Percentiles rank a stretch among this genome's conserved stretches.
Evolutionary conservation across 2,797 vertebrate genomes (phyloP).

Genomic region (Dryobates pubescens): DNA sequence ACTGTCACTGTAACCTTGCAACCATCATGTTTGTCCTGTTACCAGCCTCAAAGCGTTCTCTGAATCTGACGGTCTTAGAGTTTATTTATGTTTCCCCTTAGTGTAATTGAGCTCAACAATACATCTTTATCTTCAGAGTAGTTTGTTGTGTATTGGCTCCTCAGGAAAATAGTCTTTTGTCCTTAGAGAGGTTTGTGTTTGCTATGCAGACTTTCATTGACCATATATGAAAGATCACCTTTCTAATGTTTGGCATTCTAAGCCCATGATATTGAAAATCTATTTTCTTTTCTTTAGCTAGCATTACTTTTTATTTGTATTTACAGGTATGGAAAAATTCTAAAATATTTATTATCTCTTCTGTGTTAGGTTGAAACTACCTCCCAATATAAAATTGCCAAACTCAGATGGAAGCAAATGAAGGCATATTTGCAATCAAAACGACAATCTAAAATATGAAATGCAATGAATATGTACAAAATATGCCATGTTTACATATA

Average conservation of each 20-base stretch:
- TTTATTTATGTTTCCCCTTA: constrained; percentile 49
- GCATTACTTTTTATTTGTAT: background rate
- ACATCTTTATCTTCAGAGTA: constrained; percentile 30
- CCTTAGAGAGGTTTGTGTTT: constrained; percentile 14
- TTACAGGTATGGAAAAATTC: background rate
- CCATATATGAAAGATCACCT: background rate
- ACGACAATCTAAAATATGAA: too few species aligned
- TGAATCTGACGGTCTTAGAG: background rate
- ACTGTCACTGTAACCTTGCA: background rate
- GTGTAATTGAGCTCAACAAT: constrained; percentile 12
- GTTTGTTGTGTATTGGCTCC: background rate
- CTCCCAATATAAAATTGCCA: too few species aligned
- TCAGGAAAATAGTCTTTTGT: background rate
- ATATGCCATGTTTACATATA: too few species aligned
- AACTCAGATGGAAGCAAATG: too few species aligned
- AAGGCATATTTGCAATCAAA: too few species aligned
- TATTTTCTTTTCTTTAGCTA: background rate
- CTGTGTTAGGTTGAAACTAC: too few species aligned
- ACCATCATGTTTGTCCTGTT: background rate
- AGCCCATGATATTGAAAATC: constrained; percentile 4
- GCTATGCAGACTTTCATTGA: background rate
- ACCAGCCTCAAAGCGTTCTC: background rate
- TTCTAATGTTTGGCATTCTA: background rate
- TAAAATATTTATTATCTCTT: background rate
- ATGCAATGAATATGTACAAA: too few species aligned